Conservation (phyloP, 2,888 invertebrate species). For the Mamestra brassicae region DNA sequence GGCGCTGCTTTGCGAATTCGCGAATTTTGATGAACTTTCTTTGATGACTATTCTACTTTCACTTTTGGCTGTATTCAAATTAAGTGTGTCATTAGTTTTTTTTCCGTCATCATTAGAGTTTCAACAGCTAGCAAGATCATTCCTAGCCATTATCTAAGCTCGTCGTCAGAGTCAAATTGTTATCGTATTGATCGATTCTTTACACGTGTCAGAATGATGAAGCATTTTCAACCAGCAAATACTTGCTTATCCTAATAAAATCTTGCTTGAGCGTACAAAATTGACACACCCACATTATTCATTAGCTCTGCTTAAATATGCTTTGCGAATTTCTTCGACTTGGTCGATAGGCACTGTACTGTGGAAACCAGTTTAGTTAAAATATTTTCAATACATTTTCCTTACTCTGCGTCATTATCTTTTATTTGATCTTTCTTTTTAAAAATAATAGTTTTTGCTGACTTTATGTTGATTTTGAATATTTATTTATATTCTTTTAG, state of each 20-base stretch:
- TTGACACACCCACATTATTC: conserved; percentile 26
- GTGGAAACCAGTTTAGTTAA: neutral
- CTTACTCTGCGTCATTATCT: conserved; percentile 7
- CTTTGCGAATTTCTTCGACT: conserved; percentile 40
- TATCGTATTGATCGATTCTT: conserved; percentile 33
- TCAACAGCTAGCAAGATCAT: conserved; percentile 7
- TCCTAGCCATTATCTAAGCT: neutral
- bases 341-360: neutral
- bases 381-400: conserved; percentile 14
- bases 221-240: conserved; percentile 5
- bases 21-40: conserved; percentile 68
- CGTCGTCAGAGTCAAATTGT: conserved; percentile 14
- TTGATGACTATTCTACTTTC: conserved; percentile 59
- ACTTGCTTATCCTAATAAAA: conserved; percentile 22
- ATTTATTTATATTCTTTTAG: neutral
- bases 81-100: conserved; percentile 2
- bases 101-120: conserved; percentile 11
- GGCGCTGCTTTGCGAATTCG: conserved; percentile 57
- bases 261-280: conserved; percentile 21
- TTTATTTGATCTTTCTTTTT: neutral
- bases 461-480: neutral
- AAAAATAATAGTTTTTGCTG: neutral
- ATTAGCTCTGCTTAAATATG: conserved; percentile 26
- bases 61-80: conserved; percentile 50
- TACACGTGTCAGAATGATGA: conserved; percentile 25